Conservation (phyloP, 2,797 vertebrate genomes). For the Poecilia picta region DNA sequence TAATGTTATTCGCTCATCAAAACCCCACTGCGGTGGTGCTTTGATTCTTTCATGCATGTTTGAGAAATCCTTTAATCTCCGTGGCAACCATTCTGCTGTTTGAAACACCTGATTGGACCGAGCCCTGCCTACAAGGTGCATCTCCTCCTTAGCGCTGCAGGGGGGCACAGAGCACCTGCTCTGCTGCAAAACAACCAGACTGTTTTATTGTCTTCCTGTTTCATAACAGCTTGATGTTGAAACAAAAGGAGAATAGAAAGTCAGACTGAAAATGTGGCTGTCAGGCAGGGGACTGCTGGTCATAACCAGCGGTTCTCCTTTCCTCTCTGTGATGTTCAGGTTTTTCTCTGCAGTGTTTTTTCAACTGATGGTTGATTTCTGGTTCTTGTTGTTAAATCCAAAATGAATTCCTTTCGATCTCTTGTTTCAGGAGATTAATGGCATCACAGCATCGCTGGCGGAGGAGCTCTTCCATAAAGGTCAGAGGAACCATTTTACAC, state of each 20-base stretch:
- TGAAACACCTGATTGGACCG: too few species aligned
- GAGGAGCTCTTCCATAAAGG: conserved; percentile 96
- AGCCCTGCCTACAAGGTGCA: too few species aligned
- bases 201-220: background rate
- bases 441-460: conserved; percentile 92
- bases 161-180: background rate
- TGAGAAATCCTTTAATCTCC: too few species aligned
- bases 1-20: too few species aligned
- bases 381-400: background rate
- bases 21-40: too few species aligned
- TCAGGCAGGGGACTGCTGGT: too few species aligned
- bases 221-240: background rate
- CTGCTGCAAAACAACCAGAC: background rate
- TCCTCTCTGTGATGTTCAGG: background rate
- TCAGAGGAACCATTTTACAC: conserved; percentile 50
- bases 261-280: background rate
- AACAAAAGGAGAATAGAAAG: background rate
- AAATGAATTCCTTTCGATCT: background rate
- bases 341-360: background rate
- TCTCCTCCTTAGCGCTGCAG: too few species aligned
- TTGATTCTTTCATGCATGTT: too few species aligned
- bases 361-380: background rate
- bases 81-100: too few species aligned
- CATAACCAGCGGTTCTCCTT: background rate
- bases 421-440: conserved; percentile 89